These are phyloP conservation scores for Myotis findleyi DNA, from an alignment of 2,797 vertebrate genomes.

Conservation along the genomic window DNA sequence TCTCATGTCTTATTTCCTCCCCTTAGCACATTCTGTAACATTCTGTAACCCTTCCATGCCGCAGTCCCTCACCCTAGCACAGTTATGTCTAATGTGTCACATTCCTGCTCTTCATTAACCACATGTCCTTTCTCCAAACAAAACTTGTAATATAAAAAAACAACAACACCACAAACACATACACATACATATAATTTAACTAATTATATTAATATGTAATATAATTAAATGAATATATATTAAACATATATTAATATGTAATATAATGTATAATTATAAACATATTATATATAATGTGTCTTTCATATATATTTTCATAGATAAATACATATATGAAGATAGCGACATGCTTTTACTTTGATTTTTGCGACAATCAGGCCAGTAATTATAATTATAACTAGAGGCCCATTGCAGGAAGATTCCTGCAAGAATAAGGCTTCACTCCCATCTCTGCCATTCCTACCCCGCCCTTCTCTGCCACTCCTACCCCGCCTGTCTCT, in stretches of 20 bases:
- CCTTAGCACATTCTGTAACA: too few species aligned
- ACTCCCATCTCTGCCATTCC: too few species aligned
- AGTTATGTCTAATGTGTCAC: background rate
- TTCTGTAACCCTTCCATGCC: too few species aligned
- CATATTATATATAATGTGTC: background rate
- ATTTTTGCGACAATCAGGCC: background rate
- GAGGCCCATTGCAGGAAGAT: too few species aligned
- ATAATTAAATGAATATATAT: background rate
- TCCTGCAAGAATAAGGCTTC: too few species aligned
- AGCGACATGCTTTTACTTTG: background rate
- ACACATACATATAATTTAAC: background rate
- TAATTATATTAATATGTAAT: background rate
- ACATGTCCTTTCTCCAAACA: background rate
- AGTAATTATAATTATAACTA: background rate
- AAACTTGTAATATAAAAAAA: background rate
- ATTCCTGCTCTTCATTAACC: background rate
- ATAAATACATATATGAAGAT: background rate
- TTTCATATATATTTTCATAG: background rate
- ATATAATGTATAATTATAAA: background rate
- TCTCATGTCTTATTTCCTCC: too few species aligned
- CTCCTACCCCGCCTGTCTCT: too few species aligned
- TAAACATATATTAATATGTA: background rate
- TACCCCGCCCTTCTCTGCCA: too few species aligned
- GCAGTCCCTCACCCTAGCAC: too few species aligned
- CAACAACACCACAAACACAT: background rate